Conservation (phyloP, 1,140 invertebrate species). For the Drosophila guanche region DNA sequence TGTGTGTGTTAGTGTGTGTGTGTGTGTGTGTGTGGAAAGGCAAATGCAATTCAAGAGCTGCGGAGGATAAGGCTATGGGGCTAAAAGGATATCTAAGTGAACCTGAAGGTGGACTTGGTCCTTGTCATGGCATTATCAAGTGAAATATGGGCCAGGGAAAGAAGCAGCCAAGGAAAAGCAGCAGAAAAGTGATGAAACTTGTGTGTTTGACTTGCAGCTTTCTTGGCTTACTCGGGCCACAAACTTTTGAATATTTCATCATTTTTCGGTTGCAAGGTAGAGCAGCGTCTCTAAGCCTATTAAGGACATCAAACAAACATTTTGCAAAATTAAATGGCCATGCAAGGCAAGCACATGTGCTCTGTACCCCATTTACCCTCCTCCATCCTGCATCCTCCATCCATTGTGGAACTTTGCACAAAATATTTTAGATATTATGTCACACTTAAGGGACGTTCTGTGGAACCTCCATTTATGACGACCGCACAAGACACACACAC, state of each 20-base stretch:
- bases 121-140: slow-evolving; percentile 53
- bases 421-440: slow-evolving; percentile 81
- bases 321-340: slow-evolving; percentile 82
- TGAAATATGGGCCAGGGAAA: slow-evolving; percentile 51
- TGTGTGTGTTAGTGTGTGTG: slow-evolving; percentile 20
- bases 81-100: slow-evolving; percentile 44
- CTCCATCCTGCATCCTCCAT: not conserved
- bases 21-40: slow-evolving; percentile 40
- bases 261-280: slow-evolving; percentile 61
- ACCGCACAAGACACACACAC: slow-evolving; percentile 49
- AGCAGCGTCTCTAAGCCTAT: slow-evolving; percentile 72
- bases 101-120: slow-evolving; percentile 26
- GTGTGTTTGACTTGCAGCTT: slow-evolving; percentile 78
- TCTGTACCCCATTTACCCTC: slow-evolving; percentile 1
- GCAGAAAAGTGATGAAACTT: slow-evolving; percentile 62
- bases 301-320: slow-evolving; percentile 82
- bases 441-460: slow-evolving; percentile 76
- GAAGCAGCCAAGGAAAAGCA: slow-evolving; percentile 11
- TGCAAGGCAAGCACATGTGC: slow-evolving; percentile 79
- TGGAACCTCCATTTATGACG: slow-evolving; percentile 69
- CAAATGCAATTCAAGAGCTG: slow-evolving; percentile 63
- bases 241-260: slow-evolving; percentile 75
- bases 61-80: slow-evolving; percentile 35
- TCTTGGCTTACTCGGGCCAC: slow-evolving; percentile 49
- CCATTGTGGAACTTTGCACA: slow-evolving; percentile 78